Percentiles rank a stretch among this genome's conserved stretches.
Evolutionary conservation across 2,797 vertebrate species (phyloP).

Genomic region (Tinamus major): DNA sequence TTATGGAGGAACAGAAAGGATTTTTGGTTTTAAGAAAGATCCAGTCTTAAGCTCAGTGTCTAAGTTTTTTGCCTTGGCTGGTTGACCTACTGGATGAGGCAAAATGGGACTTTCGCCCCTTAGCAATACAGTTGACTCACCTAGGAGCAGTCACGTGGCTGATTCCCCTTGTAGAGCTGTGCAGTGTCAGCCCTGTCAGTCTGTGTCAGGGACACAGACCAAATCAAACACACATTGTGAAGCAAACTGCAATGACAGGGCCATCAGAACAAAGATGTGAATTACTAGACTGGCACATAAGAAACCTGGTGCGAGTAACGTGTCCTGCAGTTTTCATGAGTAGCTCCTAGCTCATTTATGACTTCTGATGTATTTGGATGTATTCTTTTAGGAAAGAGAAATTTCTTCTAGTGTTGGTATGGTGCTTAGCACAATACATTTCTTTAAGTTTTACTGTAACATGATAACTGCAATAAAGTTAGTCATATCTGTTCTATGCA

Average conservation of each 20-base stretch:
- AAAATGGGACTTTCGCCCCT: too few species aligned
- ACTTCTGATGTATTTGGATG: not conserved
- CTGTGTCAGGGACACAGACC: too few species aligned
- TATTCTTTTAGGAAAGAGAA: not conserved
- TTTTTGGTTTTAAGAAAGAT: not conserved
- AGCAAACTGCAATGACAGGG: too few species aligned
- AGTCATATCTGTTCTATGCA: not conserved
- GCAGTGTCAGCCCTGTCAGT: too few species aligned
- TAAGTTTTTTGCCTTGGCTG: not conserved
- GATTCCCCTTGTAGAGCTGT: too few species aligned
- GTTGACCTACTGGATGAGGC: too few species aligned
- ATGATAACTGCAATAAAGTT: not conserved
- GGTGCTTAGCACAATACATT: not conserved
- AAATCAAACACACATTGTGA: too few species aligned
- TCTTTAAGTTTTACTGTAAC: not conserved
- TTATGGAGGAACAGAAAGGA: not conserved
- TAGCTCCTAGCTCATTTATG: not conserved
- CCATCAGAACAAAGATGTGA: too few species aligned
- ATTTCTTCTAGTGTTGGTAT: not conserved
- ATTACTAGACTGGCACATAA: not conserved
- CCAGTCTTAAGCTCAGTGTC: not conserved
- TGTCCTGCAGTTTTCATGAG: not conserved
- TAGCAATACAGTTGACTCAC: too few species aligned
- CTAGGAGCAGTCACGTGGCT: not conserved
- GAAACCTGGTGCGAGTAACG: not conserved